Conservation (phyloP, 2,888 invertebrate genomes). For the Callyntrura sp. region DNA sequence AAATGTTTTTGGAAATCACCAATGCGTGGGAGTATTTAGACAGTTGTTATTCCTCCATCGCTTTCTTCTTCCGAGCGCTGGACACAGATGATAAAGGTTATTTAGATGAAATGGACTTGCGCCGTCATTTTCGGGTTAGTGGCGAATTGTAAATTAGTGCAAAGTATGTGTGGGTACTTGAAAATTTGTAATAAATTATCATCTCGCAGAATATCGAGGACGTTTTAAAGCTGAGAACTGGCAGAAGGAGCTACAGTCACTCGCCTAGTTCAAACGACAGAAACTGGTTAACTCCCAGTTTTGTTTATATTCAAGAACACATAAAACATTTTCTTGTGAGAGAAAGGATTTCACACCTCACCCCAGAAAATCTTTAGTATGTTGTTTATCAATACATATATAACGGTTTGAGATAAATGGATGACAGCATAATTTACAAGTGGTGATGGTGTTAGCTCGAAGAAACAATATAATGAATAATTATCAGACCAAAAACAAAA, state of each 20-base stretch:
- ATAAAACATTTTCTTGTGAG: neutral
- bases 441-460: too few species aligned
- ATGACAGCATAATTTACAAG: too few species aligned
- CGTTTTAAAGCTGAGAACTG: neutral
- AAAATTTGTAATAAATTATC: too few species aligned
- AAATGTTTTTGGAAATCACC: neutral
- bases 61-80: slow-evolving; percentile 47
- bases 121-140: slow-evolving; percentile 31
- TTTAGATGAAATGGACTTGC: slow-evolving; percentile 38
- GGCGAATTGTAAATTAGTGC: neutral
- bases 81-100: slow-evolving; percentile 51
- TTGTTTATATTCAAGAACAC: slow-evolving; percentile 2
- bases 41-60: slow-evolving; percentile 28
- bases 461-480: too few species aligned
- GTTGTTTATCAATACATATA: neutral
- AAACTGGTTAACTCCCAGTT: neutral
- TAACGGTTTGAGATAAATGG: neutral
- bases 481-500: neutral
- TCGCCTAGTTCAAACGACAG: neutral
- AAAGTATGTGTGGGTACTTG: too few species aligned
- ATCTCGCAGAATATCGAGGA: neutral
- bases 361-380: slow-evolving; percentile 44
- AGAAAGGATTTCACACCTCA: slow-evolving; percentile 23
- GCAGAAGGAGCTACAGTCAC: neutral
- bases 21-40: slow-evolving; percentile 35